phyloP scores from a whole-genome alignment of 37 sponge, comb jelly and placozoan species.

The Spongilla lacustris region DNA sequence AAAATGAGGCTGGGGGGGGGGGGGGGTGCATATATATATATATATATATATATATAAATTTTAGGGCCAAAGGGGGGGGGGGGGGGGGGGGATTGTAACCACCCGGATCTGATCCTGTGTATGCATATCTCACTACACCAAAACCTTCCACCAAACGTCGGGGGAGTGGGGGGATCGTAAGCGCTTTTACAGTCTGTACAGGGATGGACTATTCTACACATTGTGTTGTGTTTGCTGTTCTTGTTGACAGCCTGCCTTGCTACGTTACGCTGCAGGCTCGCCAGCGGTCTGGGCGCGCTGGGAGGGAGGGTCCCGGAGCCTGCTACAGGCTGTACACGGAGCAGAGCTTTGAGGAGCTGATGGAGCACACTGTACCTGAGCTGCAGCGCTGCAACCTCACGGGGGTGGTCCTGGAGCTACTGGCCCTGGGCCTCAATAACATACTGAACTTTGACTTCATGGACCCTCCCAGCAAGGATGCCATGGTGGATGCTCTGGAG shows the following conservation, averaged over 20 bases:
- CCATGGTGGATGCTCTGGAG: conserved; percentile 76
- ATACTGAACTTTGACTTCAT: conserved; percentile 93
- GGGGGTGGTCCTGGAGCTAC: conserved; percentile 77
- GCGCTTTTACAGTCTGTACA: no score
- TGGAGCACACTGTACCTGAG: conserved; percentile 83
- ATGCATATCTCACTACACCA: no score
- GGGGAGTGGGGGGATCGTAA: no score
- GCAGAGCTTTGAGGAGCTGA: conserved; percentile 65
- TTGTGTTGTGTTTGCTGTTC: neutral
- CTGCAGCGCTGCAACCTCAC: conserved; percentile 91
- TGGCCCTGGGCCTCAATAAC: conserved; percentile 83
- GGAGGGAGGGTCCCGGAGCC: conserved; percentile 81
- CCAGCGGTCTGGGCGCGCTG: conserved; percentile 91
- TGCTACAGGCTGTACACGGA: conserved; percentile 96
- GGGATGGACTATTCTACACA: no score
- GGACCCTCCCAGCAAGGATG: conserved; percentile 77
- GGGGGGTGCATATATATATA: no score
- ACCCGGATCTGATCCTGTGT: no score
- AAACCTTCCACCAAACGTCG: no score
- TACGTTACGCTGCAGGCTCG: conserved; percentile 57
- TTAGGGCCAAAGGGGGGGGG: no score
- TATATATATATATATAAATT: no score
- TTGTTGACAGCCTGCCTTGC: neutral
- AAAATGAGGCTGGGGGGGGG: no score
- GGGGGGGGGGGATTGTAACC: no score